phyloP scores from a whole-genome alignment of 1,140 invertebrate genomes.

The Macrobrachium nipponense region DNA sequence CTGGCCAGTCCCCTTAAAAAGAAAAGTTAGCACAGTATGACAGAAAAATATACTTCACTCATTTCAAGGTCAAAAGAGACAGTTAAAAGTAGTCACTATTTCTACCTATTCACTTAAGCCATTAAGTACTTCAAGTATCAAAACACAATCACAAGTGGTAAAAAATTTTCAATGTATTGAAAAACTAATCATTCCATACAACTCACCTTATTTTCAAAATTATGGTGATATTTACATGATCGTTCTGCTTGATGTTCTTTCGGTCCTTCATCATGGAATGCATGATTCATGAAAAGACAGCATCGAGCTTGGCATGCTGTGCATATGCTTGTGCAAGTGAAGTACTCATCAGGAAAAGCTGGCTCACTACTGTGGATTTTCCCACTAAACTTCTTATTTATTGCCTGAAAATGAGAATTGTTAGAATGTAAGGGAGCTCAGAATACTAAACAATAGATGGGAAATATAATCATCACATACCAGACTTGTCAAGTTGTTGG shows the following conservation, averaged over 20 bases:
- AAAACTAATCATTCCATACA: background rate
- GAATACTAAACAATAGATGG: too few species aligned
- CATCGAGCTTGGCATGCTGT: conserved; percentile 81
- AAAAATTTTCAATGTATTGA: background rate
- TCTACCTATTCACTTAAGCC: too few species aligned
- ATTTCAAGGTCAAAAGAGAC: too few species aligned
- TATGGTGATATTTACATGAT: conserved; percentile 78
- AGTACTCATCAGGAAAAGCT: conserved; percentile 84
- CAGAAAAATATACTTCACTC: too few species aligned
- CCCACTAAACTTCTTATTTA: conserved; percentile 84
- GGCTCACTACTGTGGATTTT: conserved; percentile 75
- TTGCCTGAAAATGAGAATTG: conserved; percentile 69
- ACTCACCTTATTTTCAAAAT: conserved; percentile 77
- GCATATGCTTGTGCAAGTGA: conserved; percentile 81
- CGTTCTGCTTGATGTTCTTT: conserved; percentile 46
- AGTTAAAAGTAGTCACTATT: too few species aligned
- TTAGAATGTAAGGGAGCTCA: too few species aligned
- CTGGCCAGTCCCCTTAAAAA: too few species aligned
- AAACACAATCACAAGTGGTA: background rate
- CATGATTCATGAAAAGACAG: conserved; percentile 81
- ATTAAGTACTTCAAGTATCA: too few species aligned
- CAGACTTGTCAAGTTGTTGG: too few species aligned
- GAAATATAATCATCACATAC: too few species aligned
- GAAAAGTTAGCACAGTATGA: too few species aligned
- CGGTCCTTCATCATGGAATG: conserved; percentile 75